Percentiles rank a stretch among this genome's conserved stretches.
phyloP scores from a whole-genome alignment of 2,888 invertebrate species.

The Ceraclea dissimilis region DNA sequence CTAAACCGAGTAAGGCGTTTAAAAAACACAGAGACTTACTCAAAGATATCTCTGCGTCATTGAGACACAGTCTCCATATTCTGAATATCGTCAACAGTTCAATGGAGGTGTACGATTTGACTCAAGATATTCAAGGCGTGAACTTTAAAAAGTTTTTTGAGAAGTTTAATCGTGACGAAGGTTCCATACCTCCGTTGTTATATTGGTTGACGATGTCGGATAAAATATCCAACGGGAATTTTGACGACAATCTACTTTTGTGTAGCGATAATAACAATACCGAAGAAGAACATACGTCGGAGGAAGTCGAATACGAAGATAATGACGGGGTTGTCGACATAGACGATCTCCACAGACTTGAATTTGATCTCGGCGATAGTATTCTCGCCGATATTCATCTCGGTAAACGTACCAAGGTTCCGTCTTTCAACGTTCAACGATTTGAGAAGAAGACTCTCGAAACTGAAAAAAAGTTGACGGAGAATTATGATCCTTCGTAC shows the following conservation, averaged over 20 bases:
- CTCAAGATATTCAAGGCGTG: not conserved
- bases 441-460: no score
- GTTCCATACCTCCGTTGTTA: not conserved
- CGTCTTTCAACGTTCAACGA: no score
- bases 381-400: no score
- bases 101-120: not conserved
- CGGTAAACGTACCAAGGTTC: no score
- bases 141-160: not conserved
- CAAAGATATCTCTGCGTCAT: not conserved
- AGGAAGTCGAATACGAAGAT: not conserved
- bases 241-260: no score
- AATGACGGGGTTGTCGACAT: not conserved
- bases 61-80: not conserved
- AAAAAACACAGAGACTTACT: not conserved
- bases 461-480: no score
- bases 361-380: not conserved
- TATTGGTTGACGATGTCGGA: not conserved
- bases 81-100: not conserved
- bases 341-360: not conserved
- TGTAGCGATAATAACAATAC: no score
- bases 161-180: not conserved
- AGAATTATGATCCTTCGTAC: no score
- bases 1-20: not conserved
- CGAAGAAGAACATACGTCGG: no score
- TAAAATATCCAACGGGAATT: not conserved